A percentile compares a stretch with the other conserved stretches of the same genome.
Evolutionary conservation across 2,113 vertebrate genomes (phyloP).

Genomic region (Vulpes lagopus): DNA sequence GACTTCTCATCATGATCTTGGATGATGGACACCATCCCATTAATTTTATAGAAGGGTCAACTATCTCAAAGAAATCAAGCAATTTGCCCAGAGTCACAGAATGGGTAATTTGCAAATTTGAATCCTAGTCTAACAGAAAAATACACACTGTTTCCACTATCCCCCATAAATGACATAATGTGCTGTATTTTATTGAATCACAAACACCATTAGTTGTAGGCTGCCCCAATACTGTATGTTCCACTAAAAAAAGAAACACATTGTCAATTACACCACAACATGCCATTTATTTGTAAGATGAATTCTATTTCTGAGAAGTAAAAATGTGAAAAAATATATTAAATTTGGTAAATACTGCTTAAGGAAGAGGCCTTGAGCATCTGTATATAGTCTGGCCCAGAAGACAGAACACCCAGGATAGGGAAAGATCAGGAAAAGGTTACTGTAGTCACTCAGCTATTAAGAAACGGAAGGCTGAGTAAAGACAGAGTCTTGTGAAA

Average conservation of each 20-base stretch:
- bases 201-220: neutral
- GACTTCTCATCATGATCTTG: neutral
- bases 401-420: neutral
- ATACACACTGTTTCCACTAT: neutral
- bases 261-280: neutral
- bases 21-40: neutral
- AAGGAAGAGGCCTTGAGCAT: neutral
- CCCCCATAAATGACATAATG: neutral
- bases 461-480: neutral
- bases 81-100: neutral
- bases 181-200: neutral
- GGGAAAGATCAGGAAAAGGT: neutral
- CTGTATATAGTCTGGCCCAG: neutral
- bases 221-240: neutral
- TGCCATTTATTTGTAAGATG: neutral
- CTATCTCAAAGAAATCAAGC: neutral
- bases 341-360: neutral
- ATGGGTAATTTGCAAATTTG: neutral
- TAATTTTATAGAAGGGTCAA: neutral
- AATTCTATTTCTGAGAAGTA: constrained; percentile 29
- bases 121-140: neutral
- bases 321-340: constrained; percentile 8
- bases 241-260: neutral
- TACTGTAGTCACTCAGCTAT: neutral
- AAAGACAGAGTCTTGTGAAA: neutral